Evolutionary conservation across 2,888 invertebrate species (phyloP), one percentile per base, ranked within the genome.

Genomic region (Abrostola tripartita): DNA sequence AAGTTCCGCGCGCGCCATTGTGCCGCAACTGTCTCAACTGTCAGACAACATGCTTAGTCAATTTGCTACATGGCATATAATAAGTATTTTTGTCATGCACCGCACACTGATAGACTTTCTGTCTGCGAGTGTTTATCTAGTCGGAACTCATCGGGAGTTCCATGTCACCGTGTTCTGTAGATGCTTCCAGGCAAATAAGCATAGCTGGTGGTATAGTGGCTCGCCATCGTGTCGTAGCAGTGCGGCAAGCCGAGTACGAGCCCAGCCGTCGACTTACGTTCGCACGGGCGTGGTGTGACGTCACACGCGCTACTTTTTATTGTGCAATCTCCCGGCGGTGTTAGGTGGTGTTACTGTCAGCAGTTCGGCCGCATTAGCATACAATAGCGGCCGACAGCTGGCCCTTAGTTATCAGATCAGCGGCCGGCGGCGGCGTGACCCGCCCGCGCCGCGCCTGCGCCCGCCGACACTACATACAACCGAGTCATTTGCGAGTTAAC

Each of bases 321-420:
- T 77, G 63, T 53, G 69, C 50, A 65, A 66, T 76, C 55, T 69
- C 59, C 51, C 47, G 59, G 36, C 68, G 58, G 55, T 72, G 76
- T 72, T 69, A 72, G 59, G 52, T 58, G 52, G 64, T 67, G 79
- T 37, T 53, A 40, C 40, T 53, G 52, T 66, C 36, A 57, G 74
- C 75, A 71, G 79, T 74, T 76, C 62, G 76, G 61, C 70, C 65
- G 59, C 72, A 89, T 90, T 90, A 88, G 77, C 89, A 90, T 87
- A 90, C 90, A 89, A 90, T 90, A 82, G 81, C 59, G 74, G 81
- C 68, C 78, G 82, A 77, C 88, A 86, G 88, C 84, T 85, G 85
- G 76, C 65, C 72, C 65, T 61, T 50, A 59, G 62, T 69, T 73
- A 79, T 76, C 81, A 70, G 79, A 78, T 74, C 71, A 63, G 62